Evolutionary conservation across 2,113 vertebrate genomes (phyloP).

Genomic region (Ophiodon elongatus): DNA sequence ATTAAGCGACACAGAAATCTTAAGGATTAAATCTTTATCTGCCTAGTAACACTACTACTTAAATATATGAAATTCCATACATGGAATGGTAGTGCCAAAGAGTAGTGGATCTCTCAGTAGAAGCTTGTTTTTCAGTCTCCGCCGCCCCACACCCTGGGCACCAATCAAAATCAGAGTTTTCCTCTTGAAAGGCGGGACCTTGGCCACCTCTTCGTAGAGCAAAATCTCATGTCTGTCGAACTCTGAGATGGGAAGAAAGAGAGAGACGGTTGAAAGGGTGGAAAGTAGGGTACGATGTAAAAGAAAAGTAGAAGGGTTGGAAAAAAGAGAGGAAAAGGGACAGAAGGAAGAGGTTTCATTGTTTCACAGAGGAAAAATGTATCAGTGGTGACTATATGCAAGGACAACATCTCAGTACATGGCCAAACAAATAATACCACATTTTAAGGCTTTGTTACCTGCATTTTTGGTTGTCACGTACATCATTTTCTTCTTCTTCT

Average conservation of each 20-base stretch:
- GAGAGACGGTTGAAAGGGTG: background rate
- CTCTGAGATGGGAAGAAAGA: slow-evolving; percentile 78
- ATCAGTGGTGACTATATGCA: background rate
- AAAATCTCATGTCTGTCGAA: slow-evolving; percentile 97
- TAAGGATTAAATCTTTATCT: background rate
- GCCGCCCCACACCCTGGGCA: slow-evolving; percentile 94
- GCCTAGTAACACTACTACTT: background rate
- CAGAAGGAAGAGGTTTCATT: background rate
- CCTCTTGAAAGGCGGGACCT: slow-evolving; percentile 94
- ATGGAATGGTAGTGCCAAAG: slow-evolving; percentile 94
- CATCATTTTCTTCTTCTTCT: slow-evolving; percentile 99
- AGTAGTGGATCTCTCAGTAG: slow-evolving; percentile 90
- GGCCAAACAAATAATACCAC: background rate
- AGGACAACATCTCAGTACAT: background rate
- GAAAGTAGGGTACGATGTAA: background rate
- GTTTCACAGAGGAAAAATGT: background rate
- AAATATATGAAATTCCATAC: slow-evolving; percentile 76
- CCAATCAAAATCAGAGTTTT: slow-evolving; percentile 96
- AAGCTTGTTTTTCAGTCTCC: slow-evolving; percentile 95
- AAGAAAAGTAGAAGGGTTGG: background rate
- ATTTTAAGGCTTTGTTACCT: slow-evolving; percentile 76
- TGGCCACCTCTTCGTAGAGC: slow-evolving; percentile 96
- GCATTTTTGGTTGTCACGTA: slow-evolving; percentile 98
- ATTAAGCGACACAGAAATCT: background rate
- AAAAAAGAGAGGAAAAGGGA: background rate